Base-by-base conservation (phyloP, 1,140 invertebrate species). In the Euwallacea similis region DNA sequence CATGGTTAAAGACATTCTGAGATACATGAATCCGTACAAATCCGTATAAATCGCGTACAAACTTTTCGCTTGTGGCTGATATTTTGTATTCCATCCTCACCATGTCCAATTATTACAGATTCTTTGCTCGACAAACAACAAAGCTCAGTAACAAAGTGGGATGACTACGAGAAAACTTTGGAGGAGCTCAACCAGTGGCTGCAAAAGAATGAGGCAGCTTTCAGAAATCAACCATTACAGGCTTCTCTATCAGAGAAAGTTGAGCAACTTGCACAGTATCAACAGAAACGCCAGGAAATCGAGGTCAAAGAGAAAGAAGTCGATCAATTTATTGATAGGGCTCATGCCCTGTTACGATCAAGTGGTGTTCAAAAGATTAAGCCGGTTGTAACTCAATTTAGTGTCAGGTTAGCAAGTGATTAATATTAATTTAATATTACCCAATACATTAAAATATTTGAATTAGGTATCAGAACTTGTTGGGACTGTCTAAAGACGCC, bases 281-380 rank as follows among this genome's bases (percentile, higher is more conserved):
- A 89, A 73, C 87, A 90, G 13, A 87, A 91, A 75, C 86, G 91
- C n/a, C 89, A 94, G 70, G 82, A 86, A 43, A 88, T 97, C 66
- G 81, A 89, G 43, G 86, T 86, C 16, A 90, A 92, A 77, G 94
- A 96, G 81, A 88, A 87, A 73, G 87, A 90, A 77, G 91, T 98
- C 69, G 95, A 98, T 82, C 85, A 88, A 41, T 97, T 98, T 81
- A 88, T 95, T 9, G 96, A 98, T 82, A 89, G 90, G 74, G 93
- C 93, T n/a, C 94, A 97, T 79, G 88, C 88, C 33, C 83, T 98
- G 58, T 86, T 96, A 0, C 92, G 96, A 79, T 85, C 89, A 2
- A 95, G 92, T 81, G 90, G 89, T 2, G 91, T 94, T 0, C 93
- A 96, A 73, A 87, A 92, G 61, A 87, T 98, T 6, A 95, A 95